These are phyloP conservation scores for Colius striatus DNA, from an alignment of 2,113 vertebrate species.

Conservation along the genomic window DNA sequence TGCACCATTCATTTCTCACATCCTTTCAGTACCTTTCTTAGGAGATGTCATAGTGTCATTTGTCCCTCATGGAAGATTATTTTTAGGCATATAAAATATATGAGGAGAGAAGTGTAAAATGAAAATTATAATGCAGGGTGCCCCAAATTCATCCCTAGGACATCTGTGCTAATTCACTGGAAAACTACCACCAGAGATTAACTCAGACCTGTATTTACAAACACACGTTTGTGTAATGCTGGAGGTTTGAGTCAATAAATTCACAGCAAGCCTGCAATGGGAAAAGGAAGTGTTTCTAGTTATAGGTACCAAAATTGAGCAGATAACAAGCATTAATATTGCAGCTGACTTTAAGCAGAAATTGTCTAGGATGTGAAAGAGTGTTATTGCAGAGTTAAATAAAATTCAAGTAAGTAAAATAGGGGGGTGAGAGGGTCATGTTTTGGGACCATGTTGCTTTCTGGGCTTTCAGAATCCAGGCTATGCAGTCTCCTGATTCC, in stretches of 20 bases:
- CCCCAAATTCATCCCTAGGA: background rate
- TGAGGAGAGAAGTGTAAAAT: background rate
- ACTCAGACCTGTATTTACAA: background rate
- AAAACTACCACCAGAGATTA: background rate
- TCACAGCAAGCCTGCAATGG: background rate
- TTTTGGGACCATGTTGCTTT: background rate
- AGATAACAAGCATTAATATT: background rate
- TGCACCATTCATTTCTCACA: background rate
- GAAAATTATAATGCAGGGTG: background rate
- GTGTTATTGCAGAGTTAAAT: background rate
- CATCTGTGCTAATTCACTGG: background rate
- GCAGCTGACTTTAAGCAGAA: background rate
- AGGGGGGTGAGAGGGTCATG: background rate
- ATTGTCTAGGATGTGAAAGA: background rate
- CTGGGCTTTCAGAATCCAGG: background rate
- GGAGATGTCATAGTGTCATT: background rate
- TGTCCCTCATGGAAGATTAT: background rate
- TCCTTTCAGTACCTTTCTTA: background rate
- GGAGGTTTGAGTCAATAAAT: background rate
- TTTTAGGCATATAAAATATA: background rate
- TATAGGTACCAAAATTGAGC: background rate
- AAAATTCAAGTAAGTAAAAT: background rate
- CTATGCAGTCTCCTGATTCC: background rate
- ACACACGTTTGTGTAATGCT: no score
- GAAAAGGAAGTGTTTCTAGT: background rate